Base-by-base conservation (phyloP, 2,888 invertebrate species). In the Zaprionus lineosus region DNA sequence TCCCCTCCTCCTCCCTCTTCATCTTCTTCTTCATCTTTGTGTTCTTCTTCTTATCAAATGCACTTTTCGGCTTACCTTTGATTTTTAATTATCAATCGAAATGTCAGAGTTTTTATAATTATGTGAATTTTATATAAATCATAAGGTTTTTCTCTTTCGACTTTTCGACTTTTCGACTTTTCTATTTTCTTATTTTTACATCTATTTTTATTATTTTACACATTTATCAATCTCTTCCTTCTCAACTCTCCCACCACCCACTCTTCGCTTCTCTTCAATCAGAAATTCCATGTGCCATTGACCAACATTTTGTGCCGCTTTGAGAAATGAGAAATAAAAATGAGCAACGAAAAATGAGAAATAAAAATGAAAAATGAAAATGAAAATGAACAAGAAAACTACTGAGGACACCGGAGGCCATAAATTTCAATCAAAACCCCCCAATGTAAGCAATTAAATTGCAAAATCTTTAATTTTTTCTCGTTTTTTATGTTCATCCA, bases 361-460 rank as follows among this genome's bases (percentile, higher is more conserved):
- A 43, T 44, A 60, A 63, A 68, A 76, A 2, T 4, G 24, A 24
- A 52, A 8, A 14, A 2, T 12, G 12, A 48, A 63, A 61, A 41
- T 40, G 21, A 37, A 29, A 26, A 36, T 29, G 11, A 36, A 50
- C 16, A 63, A 41, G 44, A 60, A 68, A 68, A 76, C 29, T 18
- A 51, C 79, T 33, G 79, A 75, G 85, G 78, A 84, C 78, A 81
- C 57, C 68, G 60, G 62, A 57, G 69, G 37, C 73, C 61, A 79
- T 79, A 83, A 79, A 79, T 79, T 66, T 75, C 65, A 75, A 79
- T 83, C 73, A 83, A 79, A 78, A 72, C 56, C 7, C 58, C 55
- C 61, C 44, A 72, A 73, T 65, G 59, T 73, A 72, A 72, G 85
- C 83, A 83, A 79, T 79, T 79, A 83, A 79, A 85, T 83, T 64